Evolutionary conservation across 2,888 invertebrate species (phyloP).

Genomic region (Temnothorax ravouxi): DNA sequence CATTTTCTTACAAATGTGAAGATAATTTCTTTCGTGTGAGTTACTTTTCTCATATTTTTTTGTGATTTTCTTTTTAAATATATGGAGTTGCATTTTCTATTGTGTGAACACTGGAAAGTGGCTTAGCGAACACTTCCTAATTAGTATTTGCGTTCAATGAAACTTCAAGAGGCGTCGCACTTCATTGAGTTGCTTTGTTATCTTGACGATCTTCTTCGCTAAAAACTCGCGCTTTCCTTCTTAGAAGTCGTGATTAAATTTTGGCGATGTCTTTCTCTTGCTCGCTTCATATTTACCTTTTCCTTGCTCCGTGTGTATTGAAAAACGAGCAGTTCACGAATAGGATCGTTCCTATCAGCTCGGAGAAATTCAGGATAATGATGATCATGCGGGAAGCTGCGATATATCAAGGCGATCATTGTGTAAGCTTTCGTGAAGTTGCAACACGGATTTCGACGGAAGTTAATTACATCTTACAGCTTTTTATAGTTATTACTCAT

Average conservation of each 20-base stretch:
- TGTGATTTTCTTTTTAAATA: slow-evolving; percentile 25
- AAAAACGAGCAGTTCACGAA: not conserved
- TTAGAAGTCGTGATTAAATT: not conserved
- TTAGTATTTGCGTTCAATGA: slow-evolving; percentile 33
- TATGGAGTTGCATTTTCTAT: slow-evolving; percentile 11
- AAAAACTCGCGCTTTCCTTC: slow-evolving; percentile 25
- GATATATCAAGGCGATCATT: not conserved
- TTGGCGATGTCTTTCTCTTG: not conserved
- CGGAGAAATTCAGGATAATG: slow-evolving; percentile 30
- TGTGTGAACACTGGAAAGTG: slow-evolving; percentile 25
- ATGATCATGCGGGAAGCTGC: not conserved
- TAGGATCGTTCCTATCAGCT: not conserved
- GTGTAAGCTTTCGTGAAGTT: not conserved
- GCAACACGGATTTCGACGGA: not conserved
- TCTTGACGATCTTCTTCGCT: not conserved
- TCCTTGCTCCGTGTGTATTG: not conserved
- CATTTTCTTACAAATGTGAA: slow-evolving; percentile 36
- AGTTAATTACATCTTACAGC: not conserved
- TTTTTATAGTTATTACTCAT: not conserved
- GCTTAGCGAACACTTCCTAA: slow-evolving; percentile 11
- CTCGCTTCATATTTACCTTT: not conserved
- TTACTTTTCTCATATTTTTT: slow-evolving; percentile 41
- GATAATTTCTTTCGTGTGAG: slow-evolving; percentile 38
- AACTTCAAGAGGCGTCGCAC: not conserved
- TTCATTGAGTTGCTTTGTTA: not conserved